Conservation (phyloP, 2,113 vertebrate genomes). For the Theropithecus gelada region DNA sequence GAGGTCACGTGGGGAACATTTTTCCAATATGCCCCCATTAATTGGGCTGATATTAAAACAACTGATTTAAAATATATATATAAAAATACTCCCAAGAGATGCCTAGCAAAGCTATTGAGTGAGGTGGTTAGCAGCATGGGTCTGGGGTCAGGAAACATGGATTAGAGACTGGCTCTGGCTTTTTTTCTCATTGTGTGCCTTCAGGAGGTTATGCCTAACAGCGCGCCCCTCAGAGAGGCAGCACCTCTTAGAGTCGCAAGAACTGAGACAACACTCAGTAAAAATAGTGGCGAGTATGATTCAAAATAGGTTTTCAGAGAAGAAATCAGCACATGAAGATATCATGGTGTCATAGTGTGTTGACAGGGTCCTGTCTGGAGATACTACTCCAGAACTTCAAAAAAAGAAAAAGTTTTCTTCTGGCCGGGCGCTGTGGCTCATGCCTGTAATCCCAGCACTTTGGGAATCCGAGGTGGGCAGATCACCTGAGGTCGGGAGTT, state of each 20-base stretch:
- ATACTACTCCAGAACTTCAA: background rate
- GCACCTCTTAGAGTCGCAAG: rapidly evolving
- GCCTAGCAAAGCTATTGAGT: background rate
- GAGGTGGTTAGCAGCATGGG: background rate
- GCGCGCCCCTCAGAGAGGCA: background rate
- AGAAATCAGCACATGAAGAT: background rate
- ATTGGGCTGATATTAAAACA: background rate
- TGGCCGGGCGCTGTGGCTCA: no score
- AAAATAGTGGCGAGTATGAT: no score
- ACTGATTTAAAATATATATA: background rate
- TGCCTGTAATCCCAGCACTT: no score
- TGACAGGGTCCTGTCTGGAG: background rate
- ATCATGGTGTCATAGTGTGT: no score
- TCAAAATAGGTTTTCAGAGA: background rate
- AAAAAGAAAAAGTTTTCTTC: background rate
- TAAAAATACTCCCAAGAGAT: background rate
- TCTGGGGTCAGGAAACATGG: background rate
- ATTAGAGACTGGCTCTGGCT: rapidly evolving
- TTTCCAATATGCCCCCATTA: background rate
- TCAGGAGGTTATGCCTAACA: rapidly evolving
- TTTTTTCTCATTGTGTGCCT: background rate
- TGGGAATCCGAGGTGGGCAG: no score
- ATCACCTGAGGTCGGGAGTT: no score
- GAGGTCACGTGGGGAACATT: background rate
- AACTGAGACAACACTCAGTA: background rate